Evolutionary conservation across 2,888 invertebrate species (phyloP).

Genomic region (Fabriciana adippe): DNA sequence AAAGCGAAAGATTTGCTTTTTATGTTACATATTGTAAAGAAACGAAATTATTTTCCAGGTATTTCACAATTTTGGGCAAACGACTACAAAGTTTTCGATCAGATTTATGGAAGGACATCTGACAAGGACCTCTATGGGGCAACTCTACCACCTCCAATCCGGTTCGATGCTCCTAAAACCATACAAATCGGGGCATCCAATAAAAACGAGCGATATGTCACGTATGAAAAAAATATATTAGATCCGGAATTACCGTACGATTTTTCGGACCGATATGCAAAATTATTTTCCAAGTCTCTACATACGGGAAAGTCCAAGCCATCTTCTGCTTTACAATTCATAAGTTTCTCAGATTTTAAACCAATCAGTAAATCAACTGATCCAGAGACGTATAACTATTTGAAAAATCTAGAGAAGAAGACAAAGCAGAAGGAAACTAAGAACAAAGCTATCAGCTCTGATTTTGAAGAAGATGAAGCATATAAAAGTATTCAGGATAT

Average conservation of each 20-base stretch:
- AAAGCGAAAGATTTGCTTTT: too few species aligned
- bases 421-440: slow-evolving; percentile 51
- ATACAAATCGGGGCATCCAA: slow-evolving; percentile 53
- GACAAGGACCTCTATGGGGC: slow-evolving; percentile 68
- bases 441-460: slow-evolving; percentile 42
- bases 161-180: slow-evolving; percentile 45
- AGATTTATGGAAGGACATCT: slow-evolving; percentile 72
- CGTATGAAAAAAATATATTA: slow-evolving; percentile 46
- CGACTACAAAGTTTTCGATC: slow-evolving; percentile 69
- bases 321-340: slow-evolving; percentile 50
- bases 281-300: slow-evolving; percentile 44
- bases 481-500: slow-evolving; percentile 70
- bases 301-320: slow-evolving; percentile 45
- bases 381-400: slow-evolving; percentile 67
- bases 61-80: slow-evolving; percentile 72
- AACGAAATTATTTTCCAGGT: slow-evolving; percentile 50
- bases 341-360: slow-evolving; percentile 60
- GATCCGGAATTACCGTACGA: slow-evolving; percentile 49
- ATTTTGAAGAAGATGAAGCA: slow-evolving; percentile 46
- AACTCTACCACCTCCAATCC: slow-evolving; percentile 54
- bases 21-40: too few species aligned
- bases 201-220: slow-evolving; percentile 52
- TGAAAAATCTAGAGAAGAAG: slow-evolving; percentile 62
- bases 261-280: slow-evolving; percentile 52
- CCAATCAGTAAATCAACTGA: slow-evolving; percentile 63